Evolutionary conservation across 2,113 vertebrate genomes (phyloP).

Genomic region (Tichodroma muraria): DNA sequence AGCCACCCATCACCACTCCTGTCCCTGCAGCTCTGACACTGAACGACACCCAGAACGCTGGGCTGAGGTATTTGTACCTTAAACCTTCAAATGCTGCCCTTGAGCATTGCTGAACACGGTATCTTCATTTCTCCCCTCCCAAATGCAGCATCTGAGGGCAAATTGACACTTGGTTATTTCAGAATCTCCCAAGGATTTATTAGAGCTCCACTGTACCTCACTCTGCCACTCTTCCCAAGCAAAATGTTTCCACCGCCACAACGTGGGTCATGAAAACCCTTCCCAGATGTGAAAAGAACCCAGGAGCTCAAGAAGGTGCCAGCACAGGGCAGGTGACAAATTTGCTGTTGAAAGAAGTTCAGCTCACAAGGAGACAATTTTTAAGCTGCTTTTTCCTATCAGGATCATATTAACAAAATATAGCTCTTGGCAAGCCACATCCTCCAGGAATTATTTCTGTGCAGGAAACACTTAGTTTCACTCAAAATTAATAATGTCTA

Average conservation of each 20-base stretch:
- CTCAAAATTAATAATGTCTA: not conserved
- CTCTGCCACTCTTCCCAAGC: not conserved
- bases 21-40: not conserved
- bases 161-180: not conserved
- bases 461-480: conserved; percentile 1
- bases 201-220: not conserved
- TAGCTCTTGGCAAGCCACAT: not conserved
- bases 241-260: not conserved
- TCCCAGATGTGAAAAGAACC: not conserved
- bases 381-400: not conserved
- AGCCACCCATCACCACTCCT: not conserved
- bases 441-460: not conserved
- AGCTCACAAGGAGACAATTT: not conserved
- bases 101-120: fast-evolving
- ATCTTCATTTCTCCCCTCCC: not conserved
- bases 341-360: not conserved
- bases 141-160: not conserved
- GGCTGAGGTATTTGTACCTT: not conserved
- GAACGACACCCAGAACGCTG: fast-evolving
- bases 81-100: not conserved
- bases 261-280: not conserved
- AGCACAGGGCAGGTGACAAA: not conserved
- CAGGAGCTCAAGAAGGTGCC: not conserved
- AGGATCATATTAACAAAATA: not conserved
- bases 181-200: not conserved